Conservation (phyloP, 2,113 vertebrate genomes). For the Platichthys stellatus region DNA sequence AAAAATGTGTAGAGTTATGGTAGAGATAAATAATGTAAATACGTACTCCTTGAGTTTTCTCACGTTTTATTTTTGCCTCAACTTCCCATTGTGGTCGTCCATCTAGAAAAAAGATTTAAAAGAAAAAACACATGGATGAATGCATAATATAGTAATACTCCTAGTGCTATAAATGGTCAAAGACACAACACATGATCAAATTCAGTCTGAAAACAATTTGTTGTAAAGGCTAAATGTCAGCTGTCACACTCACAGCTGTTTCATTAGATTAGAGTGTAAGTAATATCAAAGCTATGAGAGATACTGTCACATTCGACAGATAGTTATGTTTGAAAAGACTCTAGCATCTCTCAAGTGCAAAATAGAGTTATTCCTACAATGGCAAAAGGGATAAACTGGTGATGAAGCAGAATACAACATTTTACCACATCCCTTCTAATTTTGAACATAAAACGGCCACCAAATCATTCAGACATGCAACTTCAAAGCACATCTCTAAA, state of each 20-base stretch:
- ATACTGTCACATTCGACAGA: no score
- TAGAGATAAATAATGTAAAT: slow-evolving; percentile 67
- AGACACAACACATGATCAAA: no score
- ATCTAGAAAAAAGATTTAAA: slow-evolving; percentile 81
- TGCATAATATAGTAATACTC: not conserved
- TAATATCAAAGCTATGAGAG: not conserved
- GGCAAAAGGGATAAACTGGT: not conserved
- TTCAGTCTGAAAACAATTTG: not conserved
- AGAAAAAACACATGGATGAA: not conserved
- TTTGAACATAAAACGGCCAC: not conserved
- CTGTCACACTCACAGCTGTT: not conserved
- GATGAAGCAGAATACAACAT: not conserved
- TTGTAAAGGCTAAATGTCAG: no score
- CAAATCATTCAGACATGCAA: not conserved
- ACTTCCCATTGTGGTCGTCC: slow-evolving; percentile 98
- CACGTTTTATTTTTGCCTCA: slow-evolving; percentile 94
- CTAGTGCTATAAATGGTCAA: no score
- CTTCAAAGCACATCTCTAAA: no score
- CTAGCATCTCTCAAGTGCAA: no score
- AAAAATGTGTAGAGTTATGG: not conserved
- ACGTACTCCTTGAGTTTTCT: slow-evolving; percentile 94
- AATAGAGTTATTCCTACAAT: no score
- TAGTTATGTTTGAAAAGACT: no score
- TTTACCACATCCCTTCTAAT: not conserved
- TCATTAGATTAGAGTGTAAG: not conserved